Percentiles rank a stretch among this genome's conserved stretches.
Evolutionary conservation across 2,888 invertebrate species (phyloP).

Genomic region (Pteria penguin): DNA sequence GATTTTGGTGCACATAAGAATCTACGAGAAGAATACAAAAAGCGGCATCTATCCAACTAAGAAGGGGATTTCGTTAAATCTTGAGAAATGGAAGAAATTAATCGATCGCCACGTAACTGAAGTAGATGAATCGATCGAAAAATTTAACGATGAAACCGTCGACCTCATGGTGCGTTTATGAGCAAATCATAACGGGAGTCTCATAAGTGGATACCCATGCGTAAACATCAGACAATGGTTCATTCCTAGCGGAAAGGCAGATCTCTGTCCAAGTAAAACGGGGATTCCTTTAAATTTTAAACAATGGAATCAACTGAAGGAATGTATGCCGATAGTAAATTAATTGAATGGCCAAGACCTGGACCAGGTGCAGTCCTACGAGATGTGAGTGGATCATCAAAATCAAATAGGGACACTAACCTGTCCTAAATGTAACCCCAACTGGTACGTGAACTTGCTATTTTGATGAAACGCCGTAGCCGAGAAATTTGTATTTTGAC

Average conservation of each 20-base stretch:
- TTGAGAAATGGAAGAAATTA: too few species aligned
- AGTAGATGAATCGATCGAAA: neutral
- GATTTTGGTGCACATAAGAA: too few species aligned
- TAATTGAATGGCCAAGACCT: neutral
- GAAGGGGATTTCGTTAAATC: too few species aligned
- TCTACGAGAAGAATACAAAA: too few species aligned
- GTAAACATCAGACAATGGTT: neutral
- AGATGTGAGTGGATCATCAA: neutral
- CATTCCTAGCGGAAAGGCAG: too few species aligned
- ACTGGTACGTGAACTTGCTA: too few species aligned
- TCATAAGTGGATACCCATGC: neutral
- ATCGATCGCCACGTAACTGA: too few species aligned
- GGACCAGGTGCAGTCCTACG: neutral
- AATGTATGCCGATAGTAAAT: neutral
- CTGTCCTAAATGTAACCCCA: neutral
- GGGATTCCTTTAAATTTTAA: neutral
- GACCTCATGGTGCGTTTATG: neutral
- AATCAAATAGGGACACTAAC: neutral
- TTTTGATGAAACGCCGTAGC: too few species aligned
- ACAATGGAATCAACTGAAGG: neutral
- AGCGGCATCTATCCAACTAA: too few species aligned
- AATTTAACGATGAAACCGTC: neutral
- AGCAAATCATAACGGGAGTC: neutral
- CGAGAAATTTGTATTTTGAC: too few species aligned
- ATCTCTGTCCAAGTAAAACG: too few species aligned